Conservation (phyloP, 2,888 invertebrate species). For the Anthophora plumipes region DNA sequence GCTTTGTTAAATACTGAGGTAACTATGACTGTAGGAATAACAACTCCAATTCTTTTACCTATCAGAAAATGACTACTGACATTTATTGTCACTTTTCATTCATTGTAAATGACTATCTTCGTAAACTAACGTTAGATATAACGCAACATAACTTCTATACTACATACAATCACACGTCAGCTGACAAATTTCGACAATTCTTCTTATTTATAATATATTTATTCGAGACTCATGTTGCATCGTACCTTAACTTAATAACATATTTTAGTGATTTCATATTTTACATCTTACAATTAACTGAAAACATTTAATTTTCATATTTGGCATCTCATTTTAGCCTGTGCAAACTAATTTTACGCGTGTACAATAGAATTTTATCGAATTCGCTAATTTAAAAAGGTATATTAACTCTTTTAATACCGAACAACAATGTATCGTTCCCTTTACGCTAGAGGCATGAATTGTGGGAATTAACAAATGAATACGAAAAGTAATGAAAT, state of each 20-base stretch:
- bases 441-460: too few relatives aligned
- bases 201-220: not conserved
- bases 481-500: too few relatives aligned
- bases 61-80: not conserved
- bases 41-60: not conserved
- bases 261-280: too few relatives aligned
- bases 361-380: not conserved
- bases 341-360: not conserved
- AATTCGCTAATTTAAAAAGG: not conserved
- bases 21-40: slow-evolving; percentile 41
- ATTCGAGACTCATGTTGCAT: too few relatives aligned
- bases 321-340: not conserved
- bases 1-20: slow-evolving; percentile 82
- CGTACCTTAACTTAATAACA: too few relatives aligned
- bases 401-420: too few relatives aligned
- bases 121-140: not conserved
- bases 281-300: not conserved
- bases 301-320: too few relatives aligned
- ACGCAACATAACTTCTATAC: not conserved
- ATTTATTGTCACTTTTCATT: too few relatives aligned
- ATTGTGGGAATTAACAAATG: too few relatives aligned
- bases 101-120: too few relatives aligned
- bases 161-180: not conserved
- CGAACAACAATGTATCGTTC: too few relatives aligned
- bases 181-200: not conserved